Percentiles rank a stretch among this genome's conserved stretches.
Evolutionary conservation across 2,888 invertebrate species (phyloP).

Genomic region (Temnothorax unifasciatus): DNA sequence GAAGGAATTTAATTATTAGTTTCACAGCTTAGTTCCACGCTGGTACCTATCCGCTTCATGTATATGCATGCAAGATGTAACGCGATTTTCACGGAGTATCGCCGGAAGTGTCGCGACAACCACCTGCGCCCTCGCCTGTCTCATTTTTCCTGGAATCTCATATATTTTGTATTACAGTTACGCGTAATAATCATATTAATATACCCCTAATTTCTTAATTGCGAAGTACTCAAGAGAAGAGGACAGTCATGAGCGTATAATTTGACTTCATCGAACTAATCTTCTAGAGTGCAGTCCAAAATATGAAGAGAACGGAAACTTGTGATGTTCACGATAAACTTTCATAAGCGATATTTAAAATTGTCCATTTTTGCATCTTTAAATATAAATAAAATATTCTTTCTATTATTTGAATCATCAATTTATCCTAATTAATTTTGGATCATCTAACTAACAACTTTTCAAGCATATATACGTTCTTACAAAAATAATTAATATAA

Average conservation of each 20-base stretch:
- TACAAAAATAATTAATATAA: constrained; percentile 15
- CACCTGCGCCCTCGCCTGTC: not conserved
- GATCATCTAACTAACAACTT: not conserved
- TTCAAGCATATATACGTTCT: not conserved
- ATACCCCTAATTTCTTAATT: not conserved
- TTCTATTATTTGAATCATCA: not conserved
- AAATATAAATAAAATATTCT: not conserved
- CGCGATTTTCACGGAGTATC: constrained; percentile 75
- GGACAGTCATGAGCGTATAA: not conserved
- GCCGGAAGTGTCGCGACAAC: constrained; percentile 54
- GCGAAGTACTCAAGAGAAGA: not conserved
- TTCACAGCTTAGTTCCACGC: constrained; percentile 76
- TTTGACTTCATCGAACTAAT: not conserved
- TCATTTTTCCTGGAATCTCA: constrained; percentile 24
- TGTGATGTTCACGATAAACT: not conserved
- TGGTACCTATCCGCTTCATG: constrained; percentile 70
- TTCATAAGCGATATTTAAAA: not conserved
- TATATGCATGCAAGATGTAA: constrained; percentile 78
- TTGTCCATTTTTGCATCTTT: not conserved
- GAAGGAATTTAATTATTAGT: constrained; percentile 82
- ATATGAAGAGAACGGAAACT: not conserved
- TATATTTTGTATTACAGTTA: not conserved
- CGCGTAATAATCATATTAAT: constrained; percentile 13
- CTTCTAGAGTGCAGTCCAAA: not conserved
- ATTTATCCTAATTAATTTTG: not conserved